Conservation (phyloP, 2,113 vertebrate species). For the Eudyptes chrysolophus region DNA sequence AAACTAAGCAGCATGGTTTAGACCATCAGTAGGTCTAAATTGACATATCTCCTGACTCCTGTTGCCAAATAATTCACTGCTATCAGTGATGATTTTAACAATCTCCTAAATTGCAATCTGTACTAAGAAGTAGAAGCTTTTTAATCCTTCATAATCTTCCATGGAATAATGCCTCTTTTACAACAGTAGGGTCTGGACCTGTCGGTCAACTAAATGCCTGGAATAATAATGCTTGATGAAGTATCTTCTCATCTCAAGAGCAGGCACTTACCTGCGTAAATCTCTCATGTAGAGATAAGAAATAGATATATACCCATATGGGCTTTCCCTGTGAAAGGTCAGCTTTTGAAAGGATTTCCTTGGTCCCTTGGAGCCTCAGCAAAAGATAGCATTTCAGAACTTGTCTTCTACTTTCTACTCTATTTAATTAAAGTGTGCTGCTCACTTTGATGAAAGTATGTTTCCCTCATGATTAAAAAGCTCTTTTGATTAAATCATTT, state of each 20-base stretch:
- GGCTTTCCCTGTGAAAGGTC: conserved; percentile 44
- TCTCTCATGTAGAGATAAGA: conserved; percentile 16
- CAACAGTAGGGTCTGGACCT: background rate
- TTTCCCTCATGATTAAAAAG: conserved; percentile 38
- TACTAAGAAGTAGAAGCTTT: background rate
- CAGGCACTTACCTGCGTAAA: conserved; percentile 26
- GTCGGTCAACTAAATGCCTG: background rate
- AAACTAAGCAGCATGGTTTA: background rate
- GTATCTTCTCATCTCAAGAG: conserved; percentile 21
- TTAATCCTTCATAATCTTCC: background rate
- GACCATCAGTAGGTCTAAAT: background rate
- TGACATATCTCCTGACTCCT: background rate
- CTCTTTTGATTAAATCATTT: conserved; percentile 44
- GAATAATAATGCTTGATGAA: conserved; percentile 3
- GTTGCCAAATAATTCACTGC: background rate
- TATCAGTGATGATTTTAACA: background rate
- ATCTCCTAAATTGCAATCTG: background rate
- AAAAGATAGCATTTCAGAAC: conserved; percentile 15
- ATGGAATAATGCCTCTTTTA: background rate
- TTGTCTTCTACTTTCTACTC: conserved; percentile 17
- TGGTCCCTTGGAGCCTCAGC: background rate
- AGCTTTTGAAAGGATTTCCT: conserved; percentile 50
- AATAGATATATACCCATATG: conserved; percentile 20
- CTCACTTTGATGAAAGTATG: conserved; percentile 37
- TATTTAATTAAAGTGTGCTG: conserved; percentile 37